Conservation (phyloP, 2,888 invertebrate genomes). For the Dexiosoma caninum region DNA sequence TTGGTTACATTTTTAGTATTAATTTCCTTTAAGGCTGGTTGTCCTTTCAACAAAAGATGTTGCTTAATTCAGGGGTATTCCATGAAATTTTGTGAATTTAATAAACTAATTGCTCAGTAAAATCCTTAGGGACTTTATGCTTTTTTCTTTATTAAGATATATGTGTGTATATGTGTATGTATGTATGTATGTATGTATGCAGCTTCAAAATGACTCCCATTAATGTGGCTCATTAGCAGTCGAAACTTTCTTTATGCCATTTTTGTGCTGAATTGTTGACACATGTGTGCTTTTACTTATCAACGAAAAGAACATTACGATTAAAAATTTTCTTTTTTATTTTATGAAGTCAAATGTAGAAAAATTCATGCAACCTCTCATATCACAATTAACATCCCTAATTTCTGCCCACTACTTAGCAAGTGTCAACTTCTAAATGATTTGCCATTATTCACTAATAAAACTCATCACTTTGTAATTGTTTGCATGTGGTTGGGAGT, state of each 20-base stretch:
- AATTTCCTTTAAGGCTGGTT: neutral
- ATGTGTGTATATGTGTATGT: too few relatives aligned
- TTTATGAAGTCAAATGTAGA: too few relatives aligned
- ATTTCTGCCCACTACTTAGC: neutral
- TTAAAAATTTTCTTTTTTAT: too few relatives aligned
- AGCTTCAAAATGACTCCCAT: conserved; percentile 73
- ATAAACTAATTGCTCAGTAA: conserved; percentile 56
- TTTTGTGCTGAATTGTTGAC: conserved; percentile 3
- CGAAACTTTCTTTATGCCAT: conserved; percentile 6
- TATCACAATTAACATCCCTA: conserved; percentile 29
- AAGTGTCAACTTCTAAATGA: conserved; percentile 75
- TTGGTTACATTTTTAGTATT: neutral
- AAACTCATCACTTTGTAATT: conserved; percentile 72
- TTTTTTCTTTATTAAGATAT: neutral
- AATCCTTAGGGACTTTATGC: conserved; percentile 47
- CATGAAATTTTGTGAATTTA: conserved; percentile 56
- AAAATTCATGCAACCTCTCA: neutral
- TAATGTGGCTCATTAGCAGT: conserved; percentile 77
- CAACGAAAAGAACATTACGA: neutral
- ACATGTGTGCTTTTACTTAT: conserved; percentile 26
- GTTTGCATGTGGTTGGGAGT: conserved; percentile 28
- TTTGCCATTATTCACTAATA: conserved; percentile 77
- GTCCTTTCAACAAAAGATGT: neutral
- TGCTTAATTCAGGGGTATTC: neutral
- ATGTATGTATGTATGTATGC: too few relatives aligned